These are phyloP conservation scores for Asteroscopus sphinx DNA, from an alignment of 2,888 invertebrate species.

Conservation along the genomic window DNA sequence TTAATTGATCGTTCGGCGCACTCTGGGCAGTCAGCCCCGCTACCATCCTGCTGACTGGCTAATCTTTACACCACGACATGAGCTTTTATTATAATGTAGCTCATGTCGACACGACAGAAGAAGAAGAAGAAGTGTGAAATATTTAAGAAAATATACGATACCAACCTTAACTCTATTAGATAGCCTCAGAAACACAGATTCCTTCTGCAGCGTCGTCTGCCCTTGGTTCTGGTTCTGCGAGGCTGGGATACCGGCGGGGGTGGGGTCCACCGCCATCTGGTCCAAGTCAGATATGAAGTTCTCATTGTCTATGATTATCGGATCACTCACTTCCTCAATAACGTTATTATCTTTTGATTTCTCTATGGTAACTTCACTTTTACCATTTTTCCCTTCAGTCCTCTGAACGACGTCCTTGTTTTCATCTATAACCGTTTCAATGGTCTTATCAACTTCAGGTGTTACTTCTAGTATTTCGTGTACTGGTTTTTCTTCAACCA, in stretches of 20 bases:
- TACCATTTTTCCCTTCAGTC: conserved; percentile 72
- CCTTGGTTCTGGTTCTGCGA: conserved; percentile 75
- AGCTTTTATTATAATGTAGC: too few species aligned
- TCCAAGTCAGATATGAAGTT: conserved; percentile 89
- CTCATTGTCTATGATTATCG: conserved; percentile 83
- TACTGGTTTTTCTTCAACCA: conserved; percentile 68
- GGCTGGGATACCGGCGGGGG: conserved; percentile 74
- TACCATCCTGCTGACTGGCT: too few species aligned
- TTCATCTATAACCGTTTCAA: conserved; percentile 68
- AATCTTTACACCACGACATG: too few species aligned
- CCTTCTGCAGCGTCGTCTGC: conserved; percentile 92
- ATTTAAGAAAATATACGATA: too few species aligned
- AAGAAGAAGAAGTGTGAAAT: too few species aligned
- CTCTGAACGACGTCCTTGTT: conserved; percentile 69
- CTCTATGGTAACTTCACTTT: conserved; percentile 68
- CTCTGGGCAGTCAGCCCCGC: too few species aligned
- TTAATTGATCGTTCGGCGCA: too few species aligned
- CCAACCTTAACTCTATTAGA: conserved; percentile 98
- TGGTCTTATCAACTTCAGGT: conserved; percentile 66
- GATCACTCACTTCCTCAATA: conserved; percentile 76
- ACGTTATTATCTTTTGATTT: conserved; percentile 74
- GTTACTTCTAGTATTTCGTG: conserved; percentile 66
- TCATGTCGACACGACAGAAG: too few species aligned
- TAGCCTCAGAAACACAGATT: conserved; percentile 98
- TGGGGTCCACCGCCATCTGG: conserved; percentile 84